Conservation (phyloP, 2,113 vertebrate species). For the Fregetta grallaria region DNA sequence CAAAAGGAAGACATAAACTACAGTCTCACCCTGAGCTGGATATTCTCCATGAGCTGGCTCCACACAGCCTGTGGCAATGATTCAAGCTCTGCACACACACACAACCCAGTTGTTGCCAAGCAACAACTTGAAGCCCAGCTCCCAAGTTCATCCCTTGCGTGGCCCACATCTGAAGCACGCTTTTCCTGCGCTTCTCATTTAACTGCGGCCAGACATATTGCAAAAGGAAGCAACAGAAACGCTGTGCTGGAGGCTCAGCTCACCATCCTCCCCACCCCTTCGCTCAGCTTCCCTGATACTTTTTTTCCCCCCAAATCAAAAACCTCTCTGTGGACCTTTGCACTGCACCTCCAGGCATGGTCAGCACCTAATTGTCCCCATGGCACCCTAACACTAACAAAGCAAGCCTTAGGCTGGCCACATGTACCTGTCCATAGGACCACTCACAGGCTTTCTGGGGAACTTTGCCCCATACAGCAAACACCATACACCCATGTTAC, state of each 20-base stretch:
- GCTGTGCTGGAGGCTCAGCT: not conserved
- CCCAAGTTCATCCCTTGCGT: fast-evolving
- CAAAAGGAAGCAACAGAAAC: not conserved
- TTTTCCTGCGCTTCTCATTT: not conserved
- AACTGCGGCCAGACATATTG: not conserved
- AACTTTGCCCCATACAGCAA: not conserved
- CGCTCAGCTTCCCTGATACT: not conserved
- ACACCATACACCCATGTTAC: fast-evolving
- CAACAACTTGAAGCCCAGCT: too few relatives aligned
- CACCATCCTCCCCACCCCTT: not conserved
- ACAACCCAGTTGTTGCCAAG: too few relatives aligned
- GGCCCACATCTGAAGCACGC: fast-evolving
- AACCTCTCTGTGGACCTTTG: not conserved
- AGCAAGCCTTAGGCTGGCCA: not conserved
- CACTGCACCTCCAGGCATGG: too few relatives aligned
- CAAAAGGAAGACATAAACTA: not conserved
- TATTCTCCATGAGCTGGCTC: not conserved
- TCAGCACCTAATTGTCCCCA: fast-evolving
- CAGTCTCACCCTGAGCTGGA: not conserved
- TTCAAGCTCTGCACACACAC: not conserved
- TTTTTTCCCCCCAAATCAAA: not conserved
- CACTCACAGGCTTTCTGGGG: not conserved
- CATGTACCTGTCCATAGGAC: not conserved
- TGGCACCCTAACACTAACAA: not conserved
- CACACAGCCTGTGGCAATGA: not conserved